phyloP scores from a whole-genome alignment of 2,888 invertebrate species.

The Dysmachus trigonus region DNA sequence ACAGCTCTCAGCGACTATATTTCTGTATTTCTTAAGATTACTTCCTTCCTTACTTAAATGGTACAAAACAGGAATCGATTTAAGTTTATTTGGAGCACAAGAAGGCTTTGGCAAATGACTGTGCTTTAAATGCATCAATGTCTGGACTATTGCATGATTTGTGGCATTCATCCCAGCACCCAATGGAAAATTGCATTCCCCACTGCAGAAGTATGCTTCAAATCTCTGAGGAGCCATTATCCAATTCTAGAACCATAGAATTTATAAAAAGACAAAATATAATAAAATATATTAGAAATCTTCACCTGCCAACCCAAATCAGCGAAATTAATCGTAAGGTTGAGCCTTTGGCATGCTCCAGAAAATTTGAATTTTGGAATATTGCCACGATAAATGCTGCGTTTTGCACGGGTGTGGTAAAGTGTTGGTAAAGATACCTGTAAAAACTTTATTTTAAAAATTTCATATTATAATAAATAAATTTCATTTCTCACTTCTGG shows the following conservation, averaged over 20 bases:
- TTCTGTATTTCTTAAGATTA: constrained; percentile 90
- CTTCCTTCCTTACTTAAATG: constrained; percentile 90
- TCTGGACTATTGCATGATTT: constrained; percentile 95
- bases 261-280: background rate
- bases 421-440: background rate
- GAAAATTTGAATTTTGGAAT: constrained; percentile 55
- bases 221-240: constrained; percentile 96
- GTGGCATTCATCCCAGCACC: constrained; percentile 94
- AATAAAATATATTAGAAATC: background rate
- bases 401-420: background rate
- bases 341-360: constrained; percentile 85
- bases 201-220: constrained; percentile 91
- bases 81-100: constrained; percentile 89
- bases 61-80: constrained; percentile 87
- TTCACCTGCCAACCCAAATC: constrained; percentile 78
- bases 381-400: background rate
- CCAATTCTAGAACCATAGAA: constrained; percentile 75
- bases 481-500: constrained; percentile 62
- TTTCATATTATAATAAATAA: background rate
- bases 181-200: constrained; percentile 91
- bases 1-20: constrained; percentile 96
- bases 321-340: constrained; percentile 89
- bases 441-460: background rate
- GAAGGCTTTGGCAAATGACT: constrained; percentile 88
- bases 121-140: constrained; percentile 84